These are phyloP conservation scores for Heterochromis multidens DNA, from an alignment of 2,113 vertebrate genomes.

Conservation along the genomic window DNA sequence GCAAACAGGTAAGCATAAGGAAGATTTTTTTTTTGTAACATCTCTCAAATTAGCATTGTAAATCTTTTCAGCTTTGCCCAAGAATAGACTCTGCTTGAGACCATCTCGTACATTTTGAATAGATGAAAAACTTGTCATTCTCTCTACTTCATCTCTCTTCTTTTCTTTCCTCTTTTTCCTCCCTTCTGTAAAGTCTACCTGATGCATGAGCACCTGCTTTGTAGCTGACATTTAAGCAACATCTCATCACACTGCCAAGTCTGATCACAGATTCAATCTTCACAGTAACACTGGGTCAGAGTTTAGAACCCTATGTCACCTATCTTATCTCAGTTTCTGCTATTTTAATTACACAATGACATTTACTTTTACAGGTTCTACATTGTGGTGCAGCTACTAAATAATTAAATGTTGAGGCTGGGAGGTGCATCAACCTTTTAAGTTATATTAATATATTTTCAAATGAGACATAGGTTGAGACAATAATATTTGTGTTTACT, in stretches of 20 bases:
- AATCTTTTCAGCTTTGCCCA: neutral
- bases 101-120: neutral
- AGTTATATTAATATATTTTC: neutral
- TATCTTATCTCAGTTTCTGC: neutral
- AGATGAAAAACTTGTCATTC: neutral
- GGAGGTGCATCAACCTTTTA: neutral
- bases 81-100: neutral
- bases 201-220: constrained; percentile 1
- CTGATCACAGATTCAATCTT: constrained; percentile 21
- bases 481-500: neutral
- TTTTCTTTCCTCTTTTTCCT: neutral
- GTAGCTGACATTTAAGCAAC: constrained; percentile 40
- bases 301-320: neutral
- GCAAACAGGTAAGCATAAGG: neutral
- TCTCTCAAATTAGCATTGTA: neutral
- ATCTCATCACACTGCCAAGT: neutral
- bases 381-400: neutral
- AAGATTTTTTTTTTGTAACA: neutral
- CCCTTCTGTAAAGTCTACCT: neutral
- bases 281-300: neutral
- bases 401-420: neutral
- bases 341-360: constrained; percentile 62
- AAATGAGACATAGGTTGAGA: neutral
- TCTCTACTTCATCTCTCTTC: neutral
- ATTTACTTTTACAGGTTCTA: constrained; percentile 55